These are phyloP conservation scores for Catalaphyllia jardinei DNA, from an alignment of 64 coral and sea anemone species.

Conservation along the genomic window DNA sequence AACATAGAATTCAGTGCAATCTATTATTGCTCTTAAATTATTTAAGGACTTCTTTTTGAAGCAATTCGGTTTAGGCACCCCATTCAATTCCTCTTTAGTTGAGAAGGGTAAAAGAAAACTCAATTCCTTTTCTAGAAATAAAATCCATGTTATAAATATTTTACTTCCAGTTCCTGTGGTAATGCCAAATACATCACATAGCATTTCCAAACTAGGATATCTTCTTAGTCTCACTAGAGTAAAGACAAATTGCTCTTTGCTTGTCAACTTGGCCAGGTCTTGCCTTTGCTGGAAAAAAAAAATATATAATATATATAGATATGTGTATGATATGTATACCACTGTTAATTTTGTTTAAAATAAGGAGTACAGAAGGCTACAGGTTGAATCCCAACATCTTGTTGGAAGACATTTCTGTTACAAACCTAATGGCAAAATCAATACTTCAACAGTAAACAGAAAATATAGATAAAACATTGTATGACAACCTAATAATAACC, in stretches of 20 bases:
- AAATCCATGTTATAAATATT: slow-evolving; percentile 44
- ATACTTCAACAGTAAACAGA: too few relatives aligned
- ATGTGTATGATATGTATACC: neutral
- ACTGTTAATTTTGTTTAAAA: slow-evolving; percentile 47
- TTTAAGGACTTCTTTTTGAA: slow-evolving; percentile 45
- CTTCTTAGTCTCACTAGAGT: slow-evolving; percentile 30
- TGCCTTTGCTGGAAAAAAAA: slow-evolving; percentile 23
- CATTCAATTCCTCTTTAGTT: slow-evolving; percentile 28
- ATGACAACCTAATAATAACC: slow-evolving; percentile 31
- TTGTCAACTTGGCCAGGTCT: slow-evolving; percentile 31
- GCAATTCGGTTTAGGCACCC: slow-evolving; percentile 32
- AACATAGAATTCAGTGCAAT: slow-evolving; percentile 70
- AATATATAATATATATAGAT: too few relatives aligned
- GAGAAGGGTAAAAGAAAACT: slow-evolving; percentile 39
- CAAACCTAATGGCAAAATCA: too few relatives aligned
- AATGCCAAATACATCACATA: slow-evolving; percentile 52
- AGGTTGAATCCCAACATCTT: neutral
- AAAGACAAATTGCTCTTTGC: slow-evolving; percentile 51
- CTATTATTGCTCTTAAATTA: slow-evolving; percentile 81
- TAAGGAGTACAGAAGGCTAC: slow-evolving; percentile 10
- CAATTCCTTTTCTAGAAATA: slow-evolving; percentile 9
- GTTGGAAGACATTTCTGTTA: neutral
- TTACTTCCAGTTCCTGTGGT: slow-evolving; percentile 20
- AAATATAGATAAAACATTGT: neutral
- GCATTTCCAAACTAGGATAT: slow-evolving; percentile 45